phyloP scores from a whole-genome alignment of 1,140 invertebrate species.

The Drosophila tani region DNA sequence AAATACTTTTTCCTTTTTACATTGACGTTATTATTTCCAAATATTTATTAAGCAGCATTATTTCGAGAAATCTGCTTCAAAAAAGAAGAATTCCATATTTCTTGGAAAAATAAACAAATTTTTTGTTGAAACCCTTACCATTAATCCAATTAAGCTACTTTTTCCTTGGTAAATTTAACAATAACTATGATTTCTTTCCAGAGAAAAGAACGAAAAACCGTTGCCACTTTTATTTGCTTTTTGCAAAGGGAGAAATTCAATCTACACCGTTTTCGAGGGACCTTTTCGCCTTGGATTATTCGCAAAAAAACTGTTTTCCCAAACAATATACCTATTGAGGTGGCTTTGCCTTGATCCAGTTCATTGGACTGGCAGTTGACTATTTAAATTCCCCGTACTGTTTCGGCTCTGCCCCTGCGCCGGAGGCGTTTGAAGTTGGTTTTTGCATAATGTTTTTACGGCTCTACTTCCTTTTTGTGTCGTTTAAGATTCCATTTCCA shows the following conservation, averaged over 20 bases:
- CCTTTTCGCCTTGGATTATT: constrained; percentile 12
- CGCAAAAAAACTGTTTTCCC: constrained; percentile 4
- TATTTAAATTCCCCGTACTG: constrained; percentile 54
- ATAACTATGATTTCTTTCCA: constrained; percentile 4
- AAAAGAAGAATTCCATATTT: too few relatives aligned
- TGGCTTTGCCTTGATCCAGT: constrained; percentile 38
- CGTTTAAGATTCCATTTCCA: constrained; percentile 63
- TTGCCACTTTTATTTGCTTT: constrained; percentile 1
- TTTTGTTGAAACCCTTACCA: too few relatives aligned
- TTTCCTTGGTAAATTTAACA: background rate
- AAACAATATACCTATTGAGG: constrained; percentile 6
- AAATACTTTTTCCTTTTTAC: background rate
- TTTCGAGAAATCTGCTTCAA: too few relatives aligned
- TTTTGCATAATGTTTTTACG: constrained; percentile 65
- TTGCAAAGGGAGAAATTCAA: constrained; percentile 1
- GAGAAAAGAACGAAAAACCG: background rate
- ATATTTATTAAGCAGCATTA: too few relatives aligned
- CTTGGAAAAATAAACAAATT: too few relatives aligned
- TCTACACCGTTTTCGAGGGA: background rate
- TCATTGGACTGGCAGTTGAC: constrained; percentile 45
- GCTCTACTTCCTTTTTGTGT: constrained; percentile 74
- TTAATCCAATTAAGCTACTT: background rate
- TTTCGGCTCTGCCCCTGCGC: constrained; percentile 11
- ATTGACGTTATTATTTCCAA: too few relatives aligned
- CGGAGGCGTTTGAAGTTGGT: constrained; percentile 29